A percentile compares a stretch with the other conserved stretches of the same genome.
Conservation (phyloP, 2,797 vertebrate genomes). For the Linurgus olivaceus region DNA sequence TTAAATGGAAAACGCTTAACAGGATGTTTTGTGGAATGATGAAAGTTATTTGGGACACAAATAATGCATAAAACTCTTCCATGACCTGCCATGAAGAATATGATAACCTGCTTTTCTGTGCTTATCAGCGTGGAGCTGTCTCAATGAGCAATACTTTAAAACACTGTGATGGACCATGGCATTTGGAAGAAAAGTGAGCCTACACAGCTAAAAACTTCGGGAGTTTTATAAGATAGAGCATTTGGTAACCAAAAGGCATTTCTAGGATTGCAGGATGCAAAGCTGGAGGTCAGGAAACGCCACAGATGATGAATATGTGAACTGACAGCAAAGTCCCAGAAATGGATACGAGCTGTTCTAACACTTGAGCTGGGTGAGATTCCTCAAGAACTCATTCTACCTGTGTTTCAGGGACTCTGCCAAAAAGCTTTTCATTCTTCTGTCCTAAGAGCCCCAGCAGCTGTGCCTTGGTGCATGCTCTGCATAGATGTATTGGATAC, state of each 20-base stretch:
- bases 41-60: background rate
- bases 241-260: background rate
- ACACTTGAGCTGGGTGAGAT: background rate
- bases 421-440: background rate
- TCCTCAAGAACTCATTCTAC: background rate
- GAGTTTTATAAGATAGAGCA: background rate
- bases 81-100: background rate
- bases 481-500: background rate
- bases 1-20: background rate
- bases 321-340: background rate
- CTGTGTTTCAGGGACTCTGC: background rate
- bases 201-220: fast-evolving
- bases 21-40: background rate
- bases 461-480: background rate
- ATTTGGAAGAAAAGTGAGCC: background rate
- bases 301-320: background rate
- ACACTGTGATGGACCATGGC: background rate
- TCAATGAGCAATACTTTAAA: background rate
- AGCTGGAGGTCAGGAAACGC: background rate
- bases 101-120: background rate
- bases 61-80: background rate
- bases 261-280: background rate
- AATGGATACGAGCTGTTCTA: background rate
- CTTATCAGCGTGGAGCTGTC: background rate
- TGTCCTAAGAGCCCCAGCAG: background rate